Base-by-base conservation (phyloP, 92 coral and sea anemone genomes). In the Heliopora coerulea region DNA sequence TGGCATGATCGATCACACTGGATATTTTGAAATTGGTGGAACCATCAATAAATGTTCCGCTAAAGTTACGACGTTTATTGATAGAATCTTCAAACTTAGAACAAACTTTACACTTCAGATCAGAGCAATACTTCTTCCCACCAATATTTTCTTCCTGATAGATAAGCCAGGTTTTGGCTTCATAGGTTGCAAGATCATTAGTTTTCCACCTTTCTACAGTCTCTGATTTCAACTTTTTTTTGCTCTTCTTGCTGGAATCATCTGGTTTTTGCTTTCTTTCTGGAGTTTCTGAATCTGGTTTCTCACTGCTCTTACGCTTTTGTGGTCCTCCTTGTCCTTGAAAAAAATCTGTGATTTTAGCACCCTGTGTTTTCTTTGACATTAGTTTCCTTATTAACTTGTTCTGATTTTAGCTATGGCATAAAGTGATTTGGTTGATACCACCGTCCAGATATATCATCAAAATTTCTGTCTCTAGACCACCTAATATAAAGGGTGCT, bases 141-240 rank as follows among this genome's bases (percentile, higher is more conserved):
- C 39, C 73, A 10, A 33, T 49, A 34, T 80, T 73, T 62, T 81
- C 80, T 15, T 59, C 85, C 28, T 72, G 57, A 50, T 72, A 73
- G 8, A 31, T 63, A 12, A 80, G 78, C 84, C 84, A 80, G 3
- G 73, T 59, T 31, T 61, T 48, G 7, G 79, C 73, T 9, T 80
- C 74, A 18, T 33, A 80, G 0, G 15, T 40, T 19, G 44, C 79
- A 58, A 80, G 19, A 56, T 80, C 73, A 21, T 80, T 35, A 32
- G 7, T 25, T 32, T 80, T 80, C 80, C 85, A 81, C 62, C 31
- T 52, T 54, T 81, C 81, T n/a, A 74, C 85, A 28, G 81, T 77
- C 4, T 37, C 24, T 44, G 68, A 75, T n/a, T 67, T 59, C 5
- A 75, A 58, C 2, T 41, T 75, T 35, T 54, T 74, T 58, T 56